Base-by-base conservation (phyloP, 2,113 vertebrate species). In the Alces alces region DNA sequence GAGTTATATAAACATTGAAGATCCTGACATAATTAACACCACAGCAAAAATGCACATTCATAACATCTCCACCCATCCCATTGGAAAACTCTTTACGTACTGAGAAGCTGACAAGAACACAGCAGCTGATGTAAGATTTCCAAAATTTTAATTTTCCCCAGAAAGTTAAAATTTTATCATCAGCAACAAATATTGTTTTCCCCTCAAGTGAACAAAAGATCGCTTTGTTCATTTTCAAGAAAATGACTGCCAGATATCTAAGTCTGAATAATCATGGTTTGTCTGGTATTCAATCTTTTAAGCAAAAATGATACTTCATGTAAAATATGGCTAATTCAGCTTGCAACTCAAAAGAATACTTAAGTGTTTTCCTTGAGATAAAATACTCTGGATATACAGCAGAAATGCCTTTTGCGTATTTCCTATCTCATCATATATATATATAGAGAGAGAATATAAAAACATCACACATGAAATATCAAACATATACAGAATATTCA, bases 81-180 rank as follows among this genome's bases (percentile, higher is more conserved):
- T 12, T 33, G 79, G 33, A 86, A 91, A 94, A 93, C 82, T 45
- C 50, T 94, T 96, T 70, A 96, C 64, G 27, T 89, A 94, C 0
- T 92, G 50, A 36, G 30, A 97, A 96, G 47, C 14, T 84, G 43
- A 85, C 43, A 90, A 96, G 43, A 78, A 23, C 91, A 91, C 9
- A 94, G 58, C 30, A 96, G 43, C 43, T 52, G 50, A 96, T 10
- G 39, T 14, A 93, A 93, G 57, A 92, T 95, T 84, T 93, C 87
- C 58, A 94, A 96, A 97, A 85, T 80, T 97, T 80, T 96, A 88
- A 95, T 85, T 92, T 97, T 97, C 79, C 47, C 15, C 86, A 92
- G 45, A 84, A 92, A 96, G 73, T 52, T 92, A 70, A 73, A 97
- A 93, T 86, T 89, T 90, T 89, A 84, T 92, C 55, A 80, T 2